Evolutionary conservation across 2,113 vertebrate genomes (phyloP).

Genomic region (Anser brachyrhynchus): DNA sequence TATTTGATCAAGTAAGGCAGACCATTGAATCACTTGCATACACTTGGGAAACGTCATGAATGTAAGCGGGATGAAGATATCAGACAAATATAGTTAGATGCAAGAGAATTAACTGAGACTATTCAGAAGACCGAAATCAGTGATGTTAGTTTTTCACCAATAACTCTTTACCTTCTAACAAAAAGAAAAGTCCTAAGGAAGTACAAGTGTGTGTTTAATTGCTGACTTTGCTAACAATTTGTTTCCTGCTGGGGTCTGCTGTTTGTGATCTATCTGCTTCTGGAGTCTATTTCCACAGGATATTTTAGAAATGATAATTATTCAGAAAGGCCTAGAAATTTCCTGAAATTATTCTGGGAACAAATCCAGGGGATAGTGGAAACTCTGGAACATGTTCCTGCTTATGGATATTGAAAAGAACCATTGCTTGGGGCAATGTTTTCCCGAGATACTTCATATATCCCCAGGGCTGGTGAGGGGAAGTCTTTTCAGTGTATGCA

Average conservation of each 20-base stretch:
- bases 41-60: not conserved
- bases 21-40: not conserved
- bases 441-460: not conserved
- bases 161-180: not conserved
- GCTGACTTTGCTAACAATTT: conserved; percentile 4
- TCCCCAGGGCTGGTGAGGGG: not conserved
- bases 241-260: not conserved
- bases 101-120: not conserved
- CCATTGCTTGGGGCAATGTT: not conserved
- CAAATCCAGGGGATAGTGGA: conserved; percentile 21
- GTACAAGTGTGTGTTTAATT: not conserved
- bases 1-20: not conserved
- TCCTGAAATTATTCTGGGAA: conserved; percentile 21
- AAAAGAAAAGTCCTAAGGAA: not conserved
- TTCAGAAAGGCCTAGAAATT: conserved; percentile 8
- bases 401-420: not conserved
- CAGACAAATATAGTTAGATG: not conserved
- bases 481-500: not conserved
- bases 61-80: not conserved
- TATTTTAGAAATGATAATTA: conserved; percentile 6
- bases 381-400: not conserved
- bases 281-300: not conserved
- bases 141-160: not conserved
- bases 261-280: conserved; percentile 10
- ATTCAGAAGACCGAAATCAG: not conserved